Evolutionary conservation across 2,888 invertebrate genomes (phyloP).

Genomic region (Heliothis peltigera): DNA sequence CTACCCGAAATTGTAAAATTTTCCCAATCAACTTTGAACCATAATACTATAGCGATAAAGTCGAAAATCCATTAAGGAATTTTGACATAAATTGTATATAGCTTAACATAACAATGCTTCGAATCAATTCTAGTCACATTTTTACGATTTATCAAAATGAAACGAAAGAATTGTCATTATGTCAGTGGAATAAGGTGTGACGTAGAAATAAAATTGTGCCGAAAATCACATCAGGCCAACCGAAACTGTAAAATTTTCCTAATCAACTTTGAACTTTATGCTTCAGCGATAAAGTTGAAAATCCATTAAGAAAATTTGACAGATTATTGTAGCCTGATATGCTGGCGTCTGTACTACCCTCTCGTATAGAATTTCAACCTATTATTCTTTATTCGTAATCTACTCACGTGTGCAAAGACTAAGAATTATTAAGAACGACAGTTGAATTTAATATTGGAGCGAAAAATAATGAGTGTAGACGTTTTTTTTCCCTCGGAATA

Average conservation of each 20-base stretch:
- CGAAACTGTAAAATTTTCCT: too few species aligned
- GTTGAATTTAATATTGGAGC: slow-evolving; percentile 38
- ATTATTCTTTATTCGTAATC: slow-evolving; percentile 14
- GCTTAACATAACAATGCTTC: neutral
- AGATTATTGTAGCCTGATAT: too few species aligned
- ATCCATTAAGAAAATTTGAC: too few species aligned
- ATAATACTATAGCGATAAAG: too few species aligned
- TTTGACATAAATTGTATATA: too few species aligned
- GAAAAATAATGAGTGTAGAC: slow-evolving; percentile 25
- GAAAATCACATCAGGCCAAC: too few species aligned
- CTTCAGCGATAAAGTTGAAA: too few species aligned
- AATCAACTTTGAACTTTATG: too few species aligned
- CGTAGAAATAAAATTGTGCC: neutral
- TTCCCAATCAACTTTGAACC: too few species aligned
- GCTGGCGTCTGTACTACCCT: neutral
- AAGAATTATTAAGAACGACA: slow-evolving; percentile 34
- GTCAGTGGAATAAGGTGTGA: neutral
- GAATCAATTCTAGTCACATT: neutral
- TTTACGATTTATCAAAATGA: neutral
- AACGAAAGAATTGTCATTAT: neutral
- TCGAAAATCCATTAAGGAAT: too few species aligned
- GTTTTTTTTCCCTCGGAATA: slow-evolving; percentile 12
- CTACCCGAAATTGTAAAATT: too few species aligned
- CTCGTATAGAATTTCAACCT: slow-evolving; percentile 24
- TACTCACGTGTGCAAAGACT: slow-evolving; percentile 26